Percentiles rank a stretch among this genome's conserved stretches.
These are phyloP conservation scores for Protodeltote pygarga DNA, from an alignment of 2,888 invertebrate species.

Conservation along the genomic window DNA sequence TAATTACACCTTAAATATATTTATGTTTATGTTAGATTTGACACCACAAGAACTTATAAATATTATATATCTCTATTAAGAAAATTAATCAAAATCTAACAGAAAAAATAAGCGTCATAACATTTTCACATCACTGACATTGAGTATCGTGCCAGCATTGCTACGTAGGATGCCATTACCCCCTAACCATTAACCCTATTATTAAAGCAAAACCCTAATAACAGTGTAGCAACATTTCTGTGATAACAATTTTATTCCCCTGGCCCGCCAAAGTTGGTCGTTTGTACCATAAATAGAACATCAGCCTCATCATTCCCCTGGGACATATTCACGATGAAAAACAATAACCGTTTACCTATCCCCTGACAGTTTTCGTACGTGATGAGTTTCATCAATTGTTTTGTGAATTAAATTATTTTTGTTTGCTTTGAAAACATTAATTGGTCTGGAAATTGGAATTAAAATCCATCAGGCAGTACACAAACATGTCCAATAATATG, in stretches of 20 bases:
- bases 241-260: slow-evolving; percentile 49
- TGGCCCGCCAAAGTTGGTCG: slow-evolving; percentile 35
- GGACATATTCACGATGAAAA: slow-evolving; percentile 49
- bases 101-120: no score
- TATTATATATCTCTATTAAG: no score
- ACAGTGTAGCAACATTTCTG: slow-evolving; percentile 29
- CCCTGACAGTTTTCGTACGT: slow-evolving; percentile 36
- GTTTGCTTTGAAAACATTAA: no score
- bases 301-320: slow-evolving; percentile 28
- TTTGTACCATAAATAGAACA: slow-evolving; percentile 41
- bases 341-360: slow-evolving; percentile 58
- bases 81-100: no score
- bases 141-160: not conserved
- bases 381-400: slow-evolving; percentile 31
- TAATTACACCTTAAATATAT: no score
- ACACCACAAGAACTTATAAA: no score
- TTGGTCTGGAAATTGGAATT: no score
- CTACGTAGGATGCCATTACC: slow-evolving; percentile 10
- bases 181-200: no score
- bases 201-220: slow-evolving; percentile 33
- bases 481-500: no score
- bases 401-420: slow-evolving; percentile 24
- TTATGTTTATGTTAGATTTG: no score
- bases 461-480: no score
- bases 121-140: no score